A percentile compares a stretch with the other conserved stretches of the same genome.
These are phyloP conservation scores for Ceratina japonica DNA, from an alignment of 1,140 invertebrate species.

Conservation along the genomic window DNA sequence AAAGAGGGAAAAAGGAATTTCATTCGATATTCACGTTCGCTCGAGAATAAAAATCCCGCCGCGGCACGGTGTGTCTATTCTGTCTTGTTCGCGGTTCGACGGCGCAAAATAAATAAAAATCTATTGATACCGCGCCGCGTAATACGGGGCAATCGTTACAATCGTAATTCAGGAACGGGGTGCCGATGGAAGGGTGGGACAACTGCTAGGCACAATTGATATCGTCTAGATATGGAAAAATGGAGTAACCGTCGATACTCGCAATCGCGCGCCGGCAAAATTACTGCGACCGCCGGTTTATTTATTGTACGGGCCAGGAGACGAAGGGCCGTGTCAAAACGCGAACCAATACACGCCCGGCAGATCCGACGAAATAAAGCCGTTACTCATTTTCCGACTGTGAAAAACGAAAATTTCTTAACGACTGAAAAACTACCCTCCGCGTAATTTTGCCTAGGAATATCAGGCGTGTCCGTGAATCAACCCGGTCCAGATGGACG, in stretches of 20 bases:
- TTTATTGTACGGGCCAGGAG: slow-evolving; percentile 33
- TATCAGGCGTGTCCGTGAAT: slow-evolving; percentile 22
- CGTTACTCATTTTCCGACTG: slow-evolving; percentile 33
- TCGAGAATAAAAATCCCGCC: slow-evolving; percentile 15
- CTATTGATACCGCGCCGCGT: background rate
- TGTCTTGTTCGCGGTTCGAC: slow-evolving; percentile 15
- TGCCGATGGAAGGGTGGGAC: background rate
- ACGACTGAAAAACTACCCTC: slow-evolving; percentile 32
- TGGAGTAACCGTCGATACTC: slow-evolving; percentile 34
- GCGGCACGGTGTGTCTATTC: background rate
- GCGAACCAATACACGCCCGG: background rate
- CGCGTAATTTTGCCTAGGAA: slow-evolving; percentile 6
- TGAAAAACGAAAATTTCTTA: slow-evolving; percentile 33
- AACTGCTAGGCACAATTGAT: slow-evolving; percentile 30
- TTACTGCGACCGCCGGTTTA: slow-evolving; percentile 47
- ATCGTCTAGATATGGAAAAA: slow-evolving; percentile 16
- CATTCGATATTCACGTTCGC: slow-evolving; percentile 6
- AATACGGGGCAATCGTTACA: slow-evolving; percentile 43
- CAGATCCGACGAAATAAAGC: slow-evolving; percentile 9
- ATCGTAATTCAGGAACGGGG: slow-evolving; percentile 35
- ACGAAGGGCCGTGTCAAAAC: slow-evolving; percentile 28
- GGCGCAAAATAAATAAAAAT: slow-evolving; percentile 23
- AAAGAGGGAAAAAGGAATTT: background rate
- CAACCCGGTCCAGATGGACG: background rate
- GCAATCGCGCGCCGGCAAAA: slow-evolving; percentile 33